Evolutionary conservation across 2,888 invertebrate species (phyloP).

Genomic region (Lampropteryx suffumata): DNA sequence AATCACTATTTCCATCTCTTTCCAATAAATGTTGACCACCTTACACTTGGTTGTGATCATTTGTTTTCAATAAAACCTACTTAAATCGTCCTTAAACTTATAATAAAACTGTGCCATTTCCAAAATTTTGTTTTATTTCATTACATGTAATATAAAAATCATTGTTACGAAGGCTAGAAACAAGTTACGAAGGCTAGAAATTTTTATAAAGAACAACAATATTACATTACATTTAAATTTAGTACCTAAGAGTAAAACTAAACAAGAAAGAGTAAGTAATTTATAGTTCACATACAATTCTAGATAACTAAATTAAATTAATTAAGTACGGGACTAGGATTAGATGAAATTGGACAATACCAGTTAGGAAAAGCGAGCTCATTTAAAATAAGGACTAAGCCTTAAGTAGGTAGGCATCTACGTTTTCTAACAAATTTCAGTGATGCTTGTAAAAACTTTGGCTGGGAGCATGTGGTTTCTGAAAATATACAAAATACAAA

Average conservation of each 20-base stretch:
- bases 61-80: slow-evolving; percentile 50
- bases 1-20: slow-evolving; percentile 40
- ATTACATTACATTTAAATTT: no score
- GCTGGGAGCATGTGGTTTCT: slow-evolving; percentile 47
- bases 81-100: slow-evolving; percentile 47
- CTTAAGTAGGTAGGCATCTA: no score
- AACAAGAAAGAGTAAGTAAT: no score
- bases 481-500: slow-evolving; percentile 35
- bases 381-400: no score
- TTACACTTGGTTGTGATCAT: slow-evolving; percentile 72
- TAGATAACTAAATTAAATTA: slow-evolving; percentile 19
- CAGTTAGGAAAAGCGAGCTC: no score
- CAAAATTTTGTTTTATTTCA: slow-evolving; percentile 38
- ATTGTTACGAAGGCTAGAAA: no score
- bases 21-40: slow-evolving; percentile 45
- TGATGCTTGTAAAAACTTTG: slow-evolving; percentile 43
- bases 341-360: background rate
- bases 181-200: no score
- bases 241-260: no score
- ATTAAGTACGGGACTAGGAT: slow-evolving; percentile 23
- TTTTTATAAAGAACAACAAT: no score
- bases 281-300: slow-evolving; percentile 5
- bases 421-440: no score
- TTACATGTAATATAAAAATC: no score
- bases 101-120: slow-evolving; percentile 76